phyloP scores from a whole-genome alignment of 2,888 invertebrate genomes.

The Cosmia trapezina region DNA sequence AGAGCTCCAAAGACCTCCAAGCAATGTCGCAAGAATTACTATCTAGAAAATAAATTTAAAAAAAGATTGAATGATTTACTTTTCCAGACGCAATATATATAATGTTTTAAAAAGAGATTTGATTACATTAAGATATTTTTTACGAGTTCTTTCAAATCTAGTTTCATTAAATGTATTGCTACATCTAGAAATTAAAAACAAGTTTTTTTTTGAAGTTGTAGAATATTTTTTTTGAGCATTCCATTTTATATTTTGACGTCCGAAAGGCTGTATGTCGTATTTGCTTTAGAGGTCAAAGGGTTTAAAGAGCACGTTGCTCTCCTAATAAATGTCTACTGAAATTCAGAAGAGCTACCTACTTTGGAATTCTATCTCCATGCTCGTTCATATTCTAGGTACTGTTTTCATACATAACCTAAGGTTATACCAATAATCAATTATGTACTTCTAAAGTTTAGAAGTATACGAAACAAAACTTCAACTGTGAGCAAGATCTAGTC shows the following conservation, averaged over 20 bases:
- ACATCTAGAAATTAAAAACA: slow-evolving; percentile 10
- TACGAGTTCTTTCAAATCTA: slow-evolving; percentile 6
- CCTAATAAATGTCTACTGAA: not conserved
- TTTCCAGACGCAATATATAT: not conserved
- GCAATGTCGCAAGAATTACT: no score
- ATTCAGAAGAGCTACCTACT: not conserved
- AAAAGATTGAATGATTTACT: no score
- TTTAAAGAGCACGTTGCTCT: not conserved
- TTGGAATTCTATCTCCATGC: not conserved
- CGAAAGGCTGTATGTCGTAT: slow-evolving; percentile 9
- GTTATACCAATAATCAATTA: not conserved
- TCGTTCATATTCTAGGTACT: not conserved
- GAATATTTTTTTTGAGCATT: slow-evolving; percentile 3
- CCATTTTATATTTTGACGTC: not conserved
- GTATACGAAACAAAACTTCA: not conserved
- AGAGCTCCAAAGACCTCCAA: no score
- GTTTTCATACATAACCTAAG: not conserved
- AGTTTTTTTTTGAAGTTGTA: not conserved
- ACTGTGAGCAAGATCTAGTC: not conserved
- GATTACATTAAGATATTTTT: not conserved
- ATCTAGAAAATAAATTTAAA: no score
- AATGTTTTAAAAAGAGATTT: slow-evolving; percentile 1
- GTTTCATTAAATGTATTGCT: slow-evolving; percentile 13
- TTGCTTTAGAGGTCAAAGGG: not conserved
- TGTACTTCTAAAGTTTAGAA: not conserved